Evolutionary conservation across 2,888 invertebrate species (phyloP).

Genomic region (Caenorhabditis imperialis): DNA sequence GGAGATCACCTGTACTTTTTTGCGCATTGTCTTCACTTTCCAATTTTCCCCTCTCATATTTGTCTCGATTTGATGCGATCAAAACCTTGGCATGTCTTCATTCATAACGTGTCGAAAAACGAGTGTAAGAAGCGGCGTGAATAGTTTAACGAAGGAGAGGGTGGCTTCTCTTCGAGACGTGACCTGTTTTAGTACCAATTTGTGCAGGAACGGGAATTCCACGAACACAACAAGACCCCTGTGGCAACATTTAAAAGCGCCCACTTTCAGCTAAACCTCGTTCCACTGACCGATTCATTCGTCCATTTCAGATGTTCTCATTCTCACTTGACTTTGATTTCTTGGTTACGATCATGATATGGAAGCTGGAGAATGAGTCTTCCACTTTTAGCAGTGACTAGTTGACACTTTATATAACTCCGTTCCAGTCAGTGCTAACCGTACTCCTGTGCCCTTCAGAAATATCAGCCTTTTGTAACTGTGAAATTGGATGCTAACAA

Average conservation of each 20-base stretch:
- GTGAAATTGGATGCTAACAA: conserved; percentile 7
- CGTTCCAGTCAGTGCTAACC: too few relatives aligned
- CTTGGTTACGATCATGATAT: too few relatives aligned
- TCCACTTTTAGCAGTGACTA: too few relatives aligned
- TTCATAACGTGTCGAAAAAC: conserved; percentile 26
- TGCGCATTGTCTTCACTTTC: conserved; percentile 19
- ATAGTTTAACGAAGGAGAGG: conserved; percentile 27
- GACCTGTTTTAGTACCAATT: conserved; percentile 51
- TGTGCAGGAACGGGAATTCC: conserved; percentile 50
- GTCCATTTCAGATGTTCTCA: too few relatives aligned
- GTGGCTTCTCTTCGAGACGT: conserved; percentile 9
- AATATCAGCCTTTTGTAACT: neutral
- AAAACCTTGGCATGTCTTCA: conserved; percentile 15
- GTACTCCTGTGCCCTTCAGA: too few relatives aligned
- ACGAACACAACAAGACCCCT: conserved; percentile 22
- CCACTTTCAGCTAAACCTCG: conserved; percentile 14
- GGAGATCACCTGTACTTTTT: neutral
- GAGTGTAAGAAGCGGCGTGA: conserved; percentile 28
- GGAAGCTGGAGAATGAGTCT: too few relatives aligned
- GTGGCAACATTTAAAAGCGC: conserved; percentile 34
- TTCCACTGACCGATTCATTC: neutral
- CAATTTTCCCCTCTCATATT: conserved; percentile 13
- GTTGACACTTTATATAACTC: too few relatives aligned
- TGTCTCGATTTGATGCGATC: conserved; percentile 30
- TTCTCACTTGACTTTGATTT: too few relatives aligned